Conservation (phyloP, 2,113 vertebrate species). For the Syngnathus typhle region DNA sequence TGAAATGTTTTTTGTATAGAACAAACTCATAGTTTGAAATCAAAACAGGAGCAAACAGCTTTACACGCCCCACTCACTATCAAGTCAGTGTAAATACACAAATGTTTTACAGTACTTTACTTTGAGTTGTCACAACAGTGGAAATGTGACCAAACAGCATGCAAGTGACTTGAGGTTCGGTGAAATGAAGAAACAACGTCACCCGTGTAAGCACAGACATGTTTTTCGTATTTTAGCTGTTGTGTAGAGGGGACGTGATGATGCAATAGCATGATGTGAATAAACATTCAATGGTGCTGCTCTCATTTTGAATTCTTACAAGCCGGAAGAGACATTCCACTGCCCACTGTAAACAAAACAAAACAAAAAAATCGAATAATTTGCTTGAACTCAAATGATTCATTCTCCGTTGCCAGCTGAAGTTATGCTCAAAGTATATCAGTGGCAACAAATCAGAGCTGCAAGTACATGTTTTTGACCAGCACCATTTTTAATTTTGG, state of each 20-base stretch:
- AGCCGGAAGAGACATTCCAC: constrained; percentile 10
- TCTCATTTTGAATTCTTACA: constrained; percentile 16
- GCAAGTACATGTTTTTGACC: neutral
- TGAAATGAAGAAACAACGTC: constrained; percentile 11
- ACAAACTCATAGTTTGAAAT: neutral
- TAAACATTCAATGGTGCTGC: constrained; percentile 8
- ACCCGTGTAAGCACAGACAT: constrained; percentile 9
- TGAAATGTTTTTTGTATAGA: neutral
- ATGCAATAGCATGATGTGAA: neutral
- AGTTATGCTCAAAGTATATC: neutral
- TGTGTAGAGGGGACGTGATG: constrained; percentile 14
- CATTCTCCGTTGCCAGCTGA: constrained; percentile 13
- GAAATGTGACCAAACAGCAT: constrained; percentile 22
- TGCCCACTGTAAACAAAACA: neutral
- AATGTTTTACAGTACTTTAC: constrained; percentile 47
- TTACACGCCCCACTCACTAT: constrained; percentile 20
- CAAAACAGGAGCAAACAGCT: constrained; percentile 12
- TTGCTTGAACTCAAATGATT: neutral
- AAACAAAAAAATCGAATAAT: neutral
- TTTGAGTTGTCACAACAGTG: constrained; percentile 23
- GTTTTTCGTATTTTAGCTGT: neutral
- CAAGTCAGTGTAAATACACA: constrained; percentile 44
- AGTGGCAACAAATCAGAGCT: no score
- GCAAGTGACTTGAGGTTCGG: constrained; percentile 17
- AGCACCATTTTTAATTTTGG: neutral